Conservation (phyloP, 2,888 invertebrate genomes). For the Anoncus sp. region DNA sequence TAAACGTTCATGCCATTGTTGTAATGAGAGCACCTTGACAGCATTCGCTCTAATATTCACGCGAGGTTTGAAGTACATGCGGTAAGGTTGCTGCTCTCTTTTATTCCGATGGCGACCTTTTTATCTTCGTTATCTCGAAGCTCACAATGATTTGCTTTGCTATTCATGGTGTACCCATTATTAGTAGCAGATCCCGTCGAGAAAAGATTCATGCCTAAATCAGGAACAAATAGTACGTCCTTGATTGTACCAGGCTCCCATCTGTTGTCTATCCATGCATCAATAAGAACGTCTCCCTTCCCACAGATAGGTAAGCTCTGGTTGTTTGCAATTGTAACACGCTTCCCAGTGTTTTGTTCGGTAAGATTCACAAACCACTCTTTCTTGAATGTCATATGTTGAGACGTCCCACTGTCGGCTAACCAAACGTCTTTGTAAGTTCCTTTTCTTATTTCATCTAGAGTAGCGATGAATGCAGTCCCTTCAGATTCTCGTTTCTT, state of each 20-base stretch:
- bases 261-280: background rate
- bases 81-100: no score
- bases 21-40: no score
- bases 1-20: conserved; percentile 47
- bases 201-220: conserved; percentile 4
- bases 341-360: background rate
- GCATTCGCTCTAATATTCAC: no score
- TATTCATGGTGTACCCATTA: background rate
- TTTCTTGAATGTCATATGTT: conserved; percentile 25
- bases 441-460: no score
- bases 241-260: conserved; percentile 18
- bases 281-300: conserved; percentile 5
- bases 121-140: no score
- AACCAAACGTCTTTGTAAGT: conserved; percentile 26
- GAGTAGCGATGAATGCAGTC: no score
- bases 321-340: conserved; percentile 27
- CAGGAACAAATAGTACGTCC: conserved; percentile 42
- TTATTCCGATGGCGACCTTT: no score
- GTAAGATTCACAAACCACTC: no score
- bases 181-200: conserved; percentile 6
- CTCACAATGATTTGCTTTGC: background rate
- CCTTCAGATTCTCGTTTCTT: no score
- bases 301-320: conserved; percentile 26
- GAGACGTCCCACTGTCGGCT: no score
- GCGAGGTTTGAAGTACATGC: no score